These are phyloP conservation scores for Tetragonula carbonaria DNA, from an alignment of 2,888 invertebrate genomes.

Conservation along the genomic window DNA sequence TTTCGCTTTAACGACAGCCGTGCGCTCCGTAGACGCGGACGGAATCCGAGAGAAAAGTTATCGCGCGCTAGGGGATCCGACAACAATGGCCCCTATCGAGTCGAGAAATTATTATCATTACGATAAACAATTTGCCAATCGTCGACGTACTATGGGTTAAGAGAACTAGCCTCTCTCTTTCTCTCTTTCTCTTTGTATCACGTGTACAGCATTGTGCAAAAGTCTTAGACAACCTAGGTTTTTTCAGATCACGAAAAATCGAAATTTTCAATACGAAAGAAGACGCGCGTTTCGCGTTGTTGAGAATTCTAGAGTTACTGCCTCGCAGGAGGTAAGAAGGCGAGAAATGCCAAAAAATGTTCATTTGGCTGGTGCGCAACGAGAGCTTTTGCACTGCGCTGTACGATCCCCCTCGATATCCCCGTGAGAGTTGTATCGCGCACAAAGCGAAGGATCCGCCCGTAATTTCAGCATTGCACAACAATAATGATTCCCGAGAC, in stretches of 20 bases:
- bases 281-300: too few species aligned
- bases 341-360: too few species aligned
- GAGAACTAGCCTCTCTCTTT: neutral
- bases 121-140: conserved; percentile 60
- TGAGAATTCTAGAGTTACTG: too few species aligned
- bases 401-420: neutral
- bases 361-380: too few species aligned
- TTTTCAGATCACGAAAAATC: too few species aligned
- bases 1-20: neutral
- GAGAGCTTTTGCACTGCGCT: neutral
- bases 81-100: conserved; percentile 41
- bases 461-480: conserved; percentile 73
- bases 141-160: conserved; percentile 32
- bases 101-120: conserved; percentile 47
- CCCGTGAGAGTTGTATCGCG: conserved; percentile 59
- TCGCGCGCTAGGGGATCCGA: conserved; percentile 5
- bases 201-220: neutral
- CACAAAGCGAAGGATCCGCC: conserved; percentile 65
- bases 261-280: too few species aligned
- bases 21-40: neutral
- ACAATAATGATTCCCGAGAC: conserved; percentile 75
- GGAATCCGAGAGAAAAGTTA: conserved; percentile 8
- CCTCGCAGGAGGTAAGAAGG: too few species aligned
- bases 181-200: neutral
- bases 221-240: neutral